These are phyloP conservation scores for Pipistrellus pygmaeus DNA, from an alignment of 2,797 vertebrate genomes.

Conservation along the genomic window DNA sequence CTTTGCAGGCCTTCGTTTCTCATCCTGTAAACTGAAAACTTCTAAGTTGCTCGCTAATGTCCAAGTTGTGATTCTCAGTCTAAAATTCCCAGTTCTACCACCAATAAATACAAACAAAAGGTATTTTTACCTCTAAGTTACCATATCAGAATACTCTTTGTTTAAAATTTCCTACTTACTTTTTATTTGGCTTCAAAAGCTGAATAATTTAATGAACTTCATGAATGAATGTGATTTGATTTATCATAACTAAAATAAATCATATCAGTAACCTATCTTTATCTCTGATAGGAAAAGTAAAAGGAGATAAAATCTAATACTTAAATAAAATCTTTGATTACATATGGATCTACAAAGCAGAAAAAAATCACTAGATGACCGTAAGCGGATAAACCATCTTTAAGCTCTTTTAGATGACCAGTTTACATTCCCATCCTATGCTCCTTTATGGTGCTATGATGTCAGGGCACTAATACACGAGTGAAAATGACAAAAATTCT, in stretches of 20 bases:
- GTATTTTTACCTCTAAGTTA: neutral
- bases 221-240: neutral
- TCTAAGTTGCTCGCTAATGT: neutral
- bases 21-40: neutral
- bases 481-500: slow-evolving; percentile 68
- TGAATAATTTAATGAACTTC: neutral
- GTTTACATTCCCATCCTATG: slow-evolving; percentile 68
- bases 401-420: slow-evolving; percentile 61
- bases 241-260: slow-evolving; percentile 41
- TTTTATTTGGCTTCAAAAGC: neutral
- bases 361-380: slow-evolving; percentile 60
- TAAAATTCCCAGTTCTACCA: neutral
- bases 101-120: slow-evolving; percentile 47
- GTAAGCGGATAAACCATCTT: slow-evolving; percentile 48
- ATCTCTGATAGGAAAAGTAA: slow-evolving; percentile 16
- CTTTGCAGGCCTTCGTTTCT: neutral
- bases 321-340: slow-evolving; percentile 7
- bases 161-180: slow-evolving; percentile 43
- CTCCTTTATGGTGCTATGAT: slow-evolving; percentile 67
- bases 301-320: neutral
- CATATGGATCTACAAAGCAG: slow-evolving; percentile 50
- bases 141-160: neutral
- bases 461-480: slow-evolving; percentile 77
- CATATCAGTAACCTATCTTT: neutral
- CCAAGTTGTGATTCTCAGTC: neutral